Evolutionary conservation across 2,888 invertebrate species (phyloP).

Genomic region (Lissonota sp.): DNA sequence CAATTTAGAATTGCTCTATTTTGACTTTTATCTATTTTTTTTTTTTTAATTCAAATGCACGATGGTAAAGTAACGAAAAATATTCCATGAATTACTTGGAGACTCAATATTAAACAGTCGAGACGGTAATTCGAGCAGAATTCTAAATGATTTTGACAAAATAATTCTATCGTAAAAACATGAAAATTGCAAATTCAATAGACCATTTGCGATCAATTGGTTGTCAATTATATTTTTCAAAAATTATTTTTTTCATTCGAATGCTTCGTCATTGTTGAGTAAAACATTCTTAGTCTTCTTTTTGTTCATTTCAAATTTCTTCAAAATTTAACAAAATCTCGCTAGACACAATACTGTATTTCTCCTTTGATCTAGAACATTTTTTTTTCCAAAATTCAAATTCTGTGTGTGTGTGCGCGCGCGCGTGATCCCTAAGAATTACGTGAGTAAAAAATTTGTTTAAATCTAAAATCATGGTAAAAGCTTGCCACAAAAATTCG

Average conservation of each 20-base stretch:
- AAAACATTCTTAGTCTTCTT: no score
- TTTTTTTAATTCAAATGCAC: background rate
- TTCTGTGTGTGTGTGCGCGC: background rate
- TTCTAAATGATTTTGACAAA: no score
- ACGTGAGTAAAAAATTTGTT: slow-evolving; percentile 39
- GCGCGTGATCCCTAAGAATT: slow-evolving; percentile 37
- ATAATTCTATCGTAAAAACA: no score
- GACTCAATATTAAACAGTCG: no score
- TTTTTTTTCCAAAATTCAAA: slow-evolving; percentile 8
- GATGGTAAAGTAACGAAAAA: no score
- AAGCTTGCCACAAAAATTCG: slow-evolving; percentile 21
- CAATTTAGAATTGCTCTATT: background rate
- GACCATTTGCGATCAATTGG: no score
- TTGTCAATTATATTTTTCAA: no score
- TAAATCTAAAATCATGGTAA: slow-evolving; percentile 34
- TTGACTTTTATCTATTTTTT: background rate
- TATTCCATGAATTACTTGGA: no score
- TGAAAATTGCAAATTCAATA: no score
- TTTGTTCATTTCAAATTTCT: background rate
- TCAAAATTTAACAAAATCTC: background rate
- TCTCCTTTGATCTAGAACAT: background rate
- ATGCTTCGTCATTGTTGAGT: no score
- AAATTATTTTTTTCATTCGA: no score
- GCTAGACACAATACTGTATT: slow-evolving; percentile 2
- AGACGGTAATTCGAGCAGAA: no score